These are phyloP conservation scores for Chondrilla cf. caribensis DNA, from an alignment of 37 sponge, comb jelly and placozoan species.

Conservation along the genomic window DNA sequence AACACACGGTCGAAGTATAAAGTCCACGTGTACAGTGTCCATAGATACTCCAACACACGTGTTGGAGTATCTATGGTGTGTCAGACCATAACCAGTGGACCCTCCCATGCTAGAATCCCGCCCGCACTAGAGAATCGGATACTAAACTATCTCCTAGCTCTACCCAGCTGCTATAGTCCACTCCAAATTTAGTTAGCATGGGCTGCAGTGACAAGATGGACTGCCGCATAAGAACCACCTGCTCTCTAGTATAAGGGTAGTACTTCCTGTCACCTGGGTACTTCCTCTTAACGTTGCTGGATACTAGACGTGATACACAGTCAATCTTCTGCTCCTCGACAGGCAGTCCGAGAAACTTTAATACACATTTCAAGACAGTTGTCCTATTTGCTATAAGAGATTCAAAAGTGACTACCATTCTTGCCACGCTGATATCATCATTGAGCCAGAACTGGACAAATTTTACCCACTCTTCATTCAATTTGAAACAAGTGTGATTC, in stretches of 20 bases:
- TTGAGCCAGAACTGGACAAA: slow-evolving; percentile 10
- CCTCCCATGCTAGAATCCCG: too few species aligned
- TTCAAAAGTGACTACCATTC: neutral
- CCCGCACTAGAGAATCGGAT: too few species aligned
- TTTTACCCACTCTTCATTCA: slow-evolving; percentile 4
- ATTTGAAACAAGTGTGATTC: neutral
- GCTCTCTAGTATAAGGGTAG: neutral
- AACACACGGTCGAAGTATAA: too few species aligned
- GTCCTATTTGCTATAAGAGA: neutral
- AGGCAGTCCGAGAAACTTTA: neutral
- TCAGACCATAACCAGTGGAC: too few species aligned
- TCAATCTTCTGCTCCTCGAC: neutral
- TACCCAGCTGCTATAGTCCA: neutral
- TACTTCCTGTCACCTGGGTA: neutral
- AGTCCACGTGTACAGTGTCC: too few species aligned
- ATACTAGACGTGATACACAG: neutral
- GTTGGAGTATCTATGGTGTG: too few species aligned
- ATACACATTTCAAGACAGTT: neutral
- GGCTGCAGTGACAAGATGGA: neutral
- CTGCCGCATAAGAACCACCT: neutral
- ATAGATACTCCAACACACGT: too few species aligned
- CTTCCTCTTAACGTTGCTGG: neutral
- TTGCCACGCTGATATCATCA: neutral
- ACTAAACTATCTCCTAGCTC: neutral
- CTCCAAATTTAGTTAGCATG: neutral